phyloP scores from a whole-genome alignment of 2,888 invertebrate species.

The Allygus modestus region DNA sequence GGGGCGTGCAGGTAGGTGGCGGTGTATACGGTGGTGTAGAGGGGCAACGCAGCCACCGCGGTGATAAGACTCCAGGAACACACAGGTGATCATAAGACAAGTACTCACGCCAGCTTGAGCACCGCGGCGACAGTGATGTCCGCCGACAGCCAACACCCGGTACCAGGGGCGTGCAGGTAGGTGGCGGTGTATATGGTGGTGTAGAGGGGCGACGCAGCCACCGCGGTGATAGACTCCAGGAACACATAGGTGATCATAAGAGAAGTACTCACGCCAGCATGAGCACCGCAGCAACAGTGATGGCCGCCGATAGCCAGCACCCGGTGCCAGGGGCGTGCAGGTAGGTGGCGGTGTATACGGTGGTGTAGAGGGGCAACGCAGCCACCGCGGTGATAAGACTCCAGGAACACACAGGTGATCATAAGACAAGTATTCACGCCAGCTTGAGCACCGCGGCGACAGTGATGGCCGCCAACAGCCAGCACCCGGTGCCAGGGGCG shows the following conservation, averaged over 20 bases:
- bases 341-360: slow-evolving; percentile 5
- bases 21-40: slow-evolving; percentile 15
- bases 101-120: slow-evolving; percentile 5
- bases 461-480: not conserved
- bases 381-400: not conserved
- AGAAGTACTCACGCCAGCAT: slow-evolving; percentile 19
- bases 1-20: not conserved
- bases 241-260: too few relatives aligned
- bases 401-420: too few relatives aligned
- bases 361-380: not conserved
- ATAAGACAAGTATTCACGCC: slow-evolving; percentile 23
- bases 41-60: not conserved
- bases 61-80: slow-evolving; percentile 7
- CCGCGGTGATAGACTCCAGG: too few relatives aligned
- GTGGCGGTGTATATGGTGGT: slow-evolving; percentile 16
- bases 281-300: not conserved
- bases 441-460: not conserved
- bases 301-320: not conserved
- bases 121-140: not conserved
- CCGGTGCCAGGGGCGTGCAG: not conserved
- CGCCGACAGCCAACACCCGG: not conserved
- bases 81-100: too few relatives aligned
- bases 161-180: not conserved
- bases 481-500: not conserved
- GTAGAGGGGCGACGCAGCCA: not conserved